Evolutionary conservation across 2,113 vertebrate species (phyloP), one percentile per base, ranked within the genome.

Genomic region (Megalops atlanticus): DNA sequence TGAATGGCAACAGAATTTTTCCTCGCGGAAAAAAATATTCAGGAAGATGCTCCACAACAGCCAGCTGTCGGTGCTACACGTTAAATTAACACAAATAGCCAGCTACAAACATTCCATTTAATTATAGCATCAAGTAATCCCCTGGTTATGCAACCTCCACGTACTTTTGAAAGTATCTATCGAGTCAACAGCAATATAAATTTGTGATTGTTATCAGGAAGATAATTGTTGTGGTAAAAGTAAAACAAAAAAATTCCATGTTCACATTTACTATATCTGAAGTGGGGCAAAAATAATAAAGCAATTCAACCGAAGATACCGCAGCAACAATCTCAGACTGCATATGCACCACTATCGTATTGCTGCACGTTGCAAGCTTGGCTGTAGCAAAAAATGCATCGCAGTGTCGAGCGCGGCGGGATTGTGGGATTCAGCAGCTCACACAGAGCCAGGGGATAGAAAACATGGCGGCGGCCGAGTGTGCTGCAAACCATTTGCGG

Each of bases 381-480:
- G 33, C 82, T 64, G 75, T 54, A 47, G 47, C 39, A 82, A 82
- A 88, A 82, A 52, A 38, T 52, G 85, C 85, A 88, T 85, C 86
- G 89, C 88, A 77, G 81, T 88, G 80, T 80, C 36, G 84, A 91
- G 89, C 89, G 86, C 85, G 74, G 82, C 76, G 41, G 78, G 76
- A 77, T 85, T 88, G 88, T 83, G 90, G 87, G 84, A 87, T 87
- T 86, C 79, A 40, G 80, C 69, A 76, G 75, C 74, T 27, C 68
- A 52, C 80, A 82, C 82, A 73, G 75, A 77, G 91, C 75, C 81
- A 88, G 88, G 88, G 89, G 89, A 85, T 82, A 90, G 88, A 91
- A 92, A 95, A 94, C 91, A 95, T 95, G 94, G 93, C 93, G 92
- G 94, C 88, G 86, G 85, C 93, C 90, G 92, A 94, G 83, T 90